phyloP scores from a whole-genome alignment of 2,113 vertebrate species.

The Gobius niger region DNA sequence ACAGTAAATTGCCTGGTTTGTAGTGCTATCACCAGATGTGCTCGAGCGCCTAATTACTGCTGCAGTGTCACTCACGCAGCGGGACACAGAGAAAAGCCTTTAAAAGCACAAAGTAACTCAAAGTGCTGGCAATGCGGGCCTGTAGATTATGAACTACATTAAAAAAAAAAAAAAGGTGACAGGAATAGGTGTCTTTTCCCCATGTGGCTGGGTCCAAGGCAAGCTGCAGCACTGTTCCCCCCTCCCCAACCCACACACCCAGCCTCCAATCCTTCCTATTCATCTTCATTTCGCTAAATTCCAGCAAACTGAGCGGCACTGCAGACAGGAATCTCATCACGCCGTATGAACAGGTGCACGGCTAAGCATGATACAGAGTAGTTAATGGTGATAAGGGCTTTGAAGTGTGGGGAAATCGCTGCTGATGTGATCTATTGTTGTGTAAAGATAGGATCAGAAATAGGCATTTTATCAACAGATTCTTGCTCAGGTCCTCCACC shows the following conservation, averaged over 20 bases:
- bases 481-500: conserved; percentile 12
- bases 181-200: conserved; percentile 32
- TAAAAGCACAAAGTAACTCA: conserved; percentile 12
- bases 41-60: conserved; percentile 43
- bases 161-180: conserved; percentile 15
- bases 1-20: conserved; percentile 2
- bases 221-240: conserved; percentile 44
- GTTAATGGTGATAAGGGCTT: background rate
- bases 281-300: conserved; percentile 18
- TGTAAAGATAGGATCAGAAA: conserved; percentile 56
- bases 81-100: conserved; percentile 24
- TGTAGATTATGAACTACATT: conserved; percentile 4
- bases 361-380: background rate
- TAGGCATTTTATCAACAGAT: conserved; percentile 32
- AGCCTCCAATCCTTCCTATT: conserved; percentile 14
- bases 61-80: conserved; percentile 35
- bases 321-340: conserved; percentile 1
- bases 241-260: background rate
- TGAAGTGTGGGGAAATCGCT: conserved; percentile 2
- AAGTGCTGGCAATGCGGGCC: conserved; percentile 13
- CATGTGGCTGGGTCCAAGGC: conserved; percentile 21
- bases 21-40: conserved; percentile 25
- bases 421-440: conserved; percentile 1
- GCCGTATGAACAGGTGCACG: background rate
- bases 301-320: conserved; percentile 12